Base-by-base conservation (phyloP, 2,888 invertebrate genomes). In the Campopleginae sp. region DNA sequence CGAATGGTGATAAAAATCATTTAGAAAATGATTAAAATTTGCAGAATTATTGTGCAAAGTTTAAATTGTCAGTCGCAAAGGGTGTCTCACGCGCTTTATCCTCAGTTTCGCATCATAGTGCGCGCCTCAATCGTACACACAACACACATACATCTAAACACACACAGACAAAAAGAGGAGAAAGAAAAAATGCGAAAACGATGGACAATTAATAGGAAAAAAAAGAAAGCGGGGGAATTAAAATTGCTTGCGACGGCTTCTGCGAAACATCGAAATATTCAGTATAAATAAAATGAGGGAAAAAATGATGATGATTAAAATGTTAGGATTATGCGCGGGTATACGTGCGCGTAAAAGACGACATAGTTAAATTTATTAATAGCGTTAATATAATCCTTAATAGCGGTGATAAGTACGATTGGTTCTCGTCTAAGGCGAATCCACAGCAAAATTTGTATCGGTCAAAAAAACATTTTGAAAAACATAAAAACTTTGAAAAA, bases 191-290 rank as follows among this genome's bases (percentile, higher is more conserved):
- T 54, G 63, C 83, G 81, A 88, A 86, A 86, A 86, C 87, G 75
- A 90, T 85, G 71, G 51, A 66, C 78, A 72, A 87, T 12, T 82
- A 82, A 84, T 61, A 83, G 82, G 1, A 31, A 14, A 38, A 44
- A 1, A 66, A 14, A 12, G 82, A 75, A 82, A 81, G 82, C 33
- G 87, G 72, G 48, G 75, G 84, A 58, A n/a, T 71, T 65, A 76
- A 79, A 66, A 74, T 87, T 86, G 89, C 90, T 91, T 90, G 88
- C 90, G 88, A 90, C 89, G 90, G 91, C 91, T 92, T 92, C 89
- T 91, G 90, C 90, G 89, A 91, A 88, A 92, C 91, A 92, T 92
- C 91, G 92, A 92, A 92, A 88, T 88, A 87, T 89, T 80, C 76
- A 77, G 48, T 82, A 82, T 83, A 80, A 85, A 84, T 74, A 81